Evolutionary conservation across 2,113 vertebrate genomes (phyloP), one percentile per base, ranked within the genome.

Genomic region (Lathamus discolor): DNA sequence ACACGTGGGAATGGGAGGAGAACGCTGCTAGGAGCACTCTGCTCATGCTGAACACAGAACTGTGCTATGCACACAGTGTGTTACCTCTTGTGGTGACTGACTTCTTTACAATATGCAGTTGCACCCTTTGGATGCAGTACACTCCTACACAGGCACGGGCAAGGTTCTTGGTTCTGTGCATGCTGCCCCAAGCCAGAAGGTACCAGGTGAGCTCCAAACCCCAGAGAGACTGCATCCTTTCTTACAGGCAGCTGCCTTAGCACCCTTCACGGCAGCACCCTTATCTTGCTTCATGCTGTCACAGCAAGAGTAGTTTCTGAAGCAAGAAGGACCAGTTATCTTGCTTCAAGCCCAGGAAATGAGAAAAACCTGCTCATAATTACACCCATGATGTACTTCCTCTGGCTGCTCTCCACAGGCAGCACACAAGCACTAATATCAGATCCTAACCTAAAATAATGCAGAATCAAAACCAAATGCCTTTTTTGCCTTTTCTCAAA

Each of bases 21-120:
- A 69, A 79, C 1, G 3, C 76, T 70, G 57, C 78, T 77, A 91
- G 31, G 41, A 87, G n/a, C 23, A 3, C 54, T 63, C 59, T 59
- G 72, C 49, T 74, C 28, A 24, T 0, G 0, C 22, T 33, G 46
- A 77, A 48, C 28, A 27, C 52, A 48, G 24, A 9, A 3, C 22
- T 52, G 3, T 12, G 7, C 7, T 33, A 37, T 1, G 1, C 69
- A 63, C 51, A 57, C 29, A 11, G 7, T 0, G 1, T 1, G 0
- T 19, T 49, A 13, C 25, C 19, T 80, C 29, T 63, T 20, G 7
- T 7, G 4, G 43, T 8, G 12, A 35, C 11, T 59, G 7, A 3
- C 39, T 81, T 89, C 54, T 83, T 62, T 44, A 41, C 22, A 9
- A 41, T 9, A 64, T 14, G 6, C 16, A 67, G 28, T 13, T 41